A percentile compares a stretch with the other conserved stretches of the same genome.
phyloP scores from a whole-genome alignment of 2,797 vertebrate genomes.

The Sarcophilus harrisii region DNA sequence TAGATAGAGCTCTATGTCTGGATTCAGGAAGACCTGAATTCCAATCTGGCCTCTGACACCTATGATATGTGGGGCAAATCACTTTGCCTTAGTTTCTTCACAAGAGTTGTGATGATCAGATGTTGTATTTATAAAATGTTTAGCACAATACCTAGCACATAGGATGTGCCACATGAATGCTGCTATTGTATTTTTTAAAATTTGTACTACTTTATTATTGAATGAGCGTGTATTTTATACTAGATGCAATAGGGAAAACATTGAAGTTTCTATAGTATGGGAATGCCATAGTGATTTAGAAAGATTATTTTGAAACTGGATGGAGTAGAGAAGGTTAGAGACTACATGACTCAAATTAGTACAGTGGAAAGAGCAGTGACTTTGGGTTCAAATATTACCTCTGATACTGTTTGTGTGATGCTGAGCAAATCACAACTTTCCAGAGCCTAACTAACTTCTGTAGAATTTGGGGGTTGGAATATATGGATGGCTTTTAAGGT shows the following conservation, averaged over 20 bases:
- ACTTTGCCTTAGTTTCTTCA: not conserved
- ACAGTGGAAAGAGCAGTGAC: not conserved
- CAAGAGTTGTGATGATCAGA: not conserved
- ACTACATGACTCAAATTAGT: not conserved
- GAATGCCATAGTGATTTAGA: not conserved
- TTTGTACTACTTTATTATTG: not conserved
- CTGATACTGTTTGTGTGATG: not conserved
- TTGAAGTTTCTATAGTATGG: not conserved
- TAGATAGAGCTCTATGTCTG: not conserved
- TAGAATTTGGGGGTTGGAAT: not conserved
- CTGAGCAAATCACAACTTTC: not conserved
- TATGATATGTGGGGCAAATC: not conserved
- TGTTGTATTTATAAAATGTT: not conserved
- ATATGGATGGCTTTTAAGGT: not conserved
- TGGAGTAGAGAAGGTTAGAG: not conserved
- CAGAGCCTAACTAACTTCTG: not conserved
- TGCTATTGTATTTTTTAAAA: not conserved
- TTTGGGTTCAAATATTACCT: not conserved
- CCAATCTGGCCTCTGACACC: not conserved
- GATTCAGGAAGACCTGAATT: not conserved
- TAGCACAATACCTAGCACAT: not conserved
- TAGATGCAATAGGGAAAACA: fast-evolving
- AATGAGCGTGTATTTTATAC: not conserved
- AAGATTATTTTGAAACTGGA: not conserved
- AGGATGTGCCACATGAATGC: not conserved